Conservation (phyloP, 2,113 vertebrate genomes). For the Toxostoma redivivum region DNA sequence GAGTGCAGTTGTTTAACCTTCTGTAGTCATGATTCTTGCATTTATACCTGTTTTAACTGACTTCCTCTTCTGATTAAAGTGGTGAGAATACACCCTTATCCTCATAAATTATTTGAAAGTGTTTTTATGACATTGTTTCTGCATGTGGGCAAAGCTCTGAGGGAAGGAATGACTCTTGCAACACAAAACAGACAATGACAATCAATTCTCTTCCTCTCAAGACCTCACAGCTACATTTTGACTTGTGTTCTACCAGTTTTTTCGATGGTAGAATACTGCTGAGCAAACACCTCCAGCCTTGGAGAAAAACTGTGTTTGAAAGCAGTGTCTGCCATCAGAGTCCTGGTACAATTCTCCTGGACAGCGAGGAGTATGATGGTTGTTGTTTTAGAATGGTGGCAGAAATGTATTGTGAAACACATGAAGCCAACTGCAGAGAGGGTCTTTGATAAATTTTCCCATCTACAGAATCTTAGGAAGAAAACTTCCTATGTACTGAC, state of each 20-base stretch:
- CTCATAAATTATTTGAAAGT: background rate
- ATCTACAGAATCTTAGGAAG: background rate
- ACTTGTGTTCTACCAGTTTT: background rate
- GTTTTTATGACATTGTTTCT: background rate
- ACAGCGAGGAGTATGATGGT: background rate
- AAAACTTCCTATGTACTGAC: background rate
- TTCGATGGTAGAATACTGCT: background rate
- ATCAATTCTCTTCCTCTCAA: background rate
- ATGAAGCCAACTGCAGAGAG: background rate
- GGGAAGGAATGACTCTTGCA: background rate
- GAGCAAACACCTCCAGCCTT: background rate
- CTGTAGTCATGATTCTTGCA: background rate
- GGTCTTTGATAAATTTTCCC: background rate
- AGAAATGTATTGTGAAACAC: background rate
- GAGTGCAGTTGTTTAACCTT: background rate
- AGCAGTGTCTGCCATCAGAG: background rate
- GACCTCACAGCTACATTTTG: background rate
- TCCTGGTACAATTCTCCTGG: background rate
- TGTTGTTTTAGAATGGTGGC: background rate
- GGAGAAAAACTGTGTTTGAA: background rate
- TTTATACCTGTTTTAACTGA: background rate
- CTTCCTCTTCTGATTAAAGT: background rate
- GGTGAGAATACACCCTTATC: background rate
- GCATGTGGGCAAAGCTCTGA: background rate
- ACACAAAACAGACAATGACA: background rate